Evolutionary conservation across 2,113 vertebrate genomes (phyloP).

Genomic region (Empidonax alnorum): DNA sequence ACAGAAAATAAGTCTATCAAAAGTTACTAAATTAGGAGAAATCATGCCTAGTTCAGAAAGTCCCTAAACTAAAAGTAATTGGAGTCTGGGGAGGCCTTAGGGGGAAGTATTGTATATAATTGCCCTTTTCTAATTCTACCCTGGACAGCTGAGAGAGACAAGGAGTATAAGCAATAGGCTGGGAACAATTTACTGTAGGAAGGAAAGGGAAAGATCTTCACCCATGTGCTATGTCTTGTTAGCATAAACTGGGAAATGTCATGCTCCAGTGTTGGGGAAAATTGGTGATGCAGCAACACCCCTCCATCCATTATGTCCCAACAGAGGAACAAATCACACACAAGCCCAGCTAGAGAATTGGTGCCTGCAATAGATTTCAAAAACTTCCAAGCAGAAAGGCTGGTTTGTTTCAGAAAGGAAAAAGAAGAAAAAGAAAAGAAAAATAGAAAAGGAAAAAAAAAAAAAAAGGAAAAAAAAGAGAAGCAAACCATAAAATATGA

Average conservation of each 20-base stretch:
- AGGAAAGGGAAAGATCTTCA: not conserved
- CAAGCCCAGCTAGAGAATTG: not conserved
- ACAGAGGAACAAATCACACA: not conserved
- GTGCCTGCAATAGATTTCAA: not conserved
- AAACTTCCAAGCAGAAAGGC: not conserved
- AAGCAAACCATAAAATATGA: not conserved
- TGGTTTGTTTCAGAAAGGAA: not conserved
- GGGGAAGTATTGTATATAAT: not conserved
- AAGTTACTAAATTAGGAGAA: not conserved
- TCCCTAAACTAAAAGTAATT: not conserved
- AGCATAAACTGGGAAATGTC: not conserved
- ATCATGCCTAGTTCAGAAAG: not conserved
- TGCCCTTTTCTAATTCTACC: not conserved
- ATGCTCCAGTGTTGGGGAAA: accelerated
- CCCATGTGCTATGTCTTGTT: not conserved
- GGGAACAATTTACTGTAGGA: not conserved
- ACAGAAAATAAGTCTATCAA: not conserved
- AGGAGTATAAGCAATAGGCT: not conserved
- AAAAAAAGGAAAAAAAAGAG: not conserved
- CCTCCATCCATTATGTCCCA: not conserved
- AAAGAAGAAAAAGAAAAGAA: no score
- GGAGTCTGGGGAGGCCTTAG: not conserved
- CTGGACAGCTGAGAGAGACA: not conserved
- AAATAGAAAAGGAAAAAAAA: no score
- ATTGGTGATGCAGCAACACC: not conserved